These are phyloP conservation scores for Tenthredo livida DNA, from an alignment of 2,888 invertebrate species.

Conservation along the genomic window DNA sequence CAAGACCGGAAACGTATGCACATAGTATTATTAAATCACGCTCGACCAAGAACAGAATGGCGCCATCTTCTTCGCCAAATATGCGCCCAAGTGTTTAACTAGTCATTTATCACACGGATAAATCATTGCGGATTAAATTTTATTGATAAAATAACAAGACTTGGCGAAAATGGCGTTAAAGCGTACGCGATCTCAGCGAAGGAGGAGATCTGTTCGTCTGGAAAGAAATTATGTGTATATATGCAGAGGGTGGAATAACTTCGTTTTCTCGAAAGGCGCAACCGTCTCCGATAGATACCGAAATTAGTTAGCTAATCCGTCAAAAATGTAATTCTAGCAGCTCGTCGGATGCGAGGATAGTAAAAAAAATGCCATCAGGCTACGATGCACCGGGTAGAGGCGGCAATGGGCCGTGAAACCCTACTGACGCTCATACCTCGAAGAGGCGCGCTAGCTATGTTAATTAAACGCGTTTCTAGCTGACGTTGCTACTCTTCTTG, in stretches of 20 bases:
- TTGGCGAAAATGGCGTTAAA: not conserved
- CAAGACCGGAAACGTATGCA: not conserved
- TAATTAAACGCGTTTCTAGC: constrained; percentile 76
- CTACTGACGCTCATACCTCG: constrained; percentile 62
- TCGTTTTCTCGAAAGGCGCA: not conserved
- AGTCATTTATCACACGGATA: not conserved
- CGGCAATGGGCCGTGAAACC: constrained; percentile 72
- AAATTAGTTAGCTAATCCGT: constrained; percentile 66
- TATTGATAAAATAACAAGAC: not conserved
- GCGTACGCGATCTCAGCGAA: not conserved
- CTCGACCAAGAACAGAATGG: not conserved
- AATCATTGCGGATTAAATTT: not conserved
- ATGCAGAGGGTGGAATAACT: not conserved
- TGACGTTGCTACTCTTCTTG: constrained; percentile 52
- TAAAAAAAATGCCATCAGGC: constrained; percentile 45
- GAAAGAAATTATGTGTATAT: not conserved
- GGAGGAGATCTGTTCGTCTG: not conserved
- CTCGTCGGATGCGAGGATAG: constrained; percentile 43
- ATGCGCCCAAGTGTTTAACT: not conserved
- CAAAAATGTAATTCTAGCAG: constrained; percentile 63
- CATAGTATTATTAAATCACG: not conserved
- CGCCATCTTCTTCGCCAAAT: not conserved
- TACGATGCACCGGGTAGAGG: constrained; percentile 46
- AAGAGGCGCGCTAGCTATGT: constrained; percentile 72
- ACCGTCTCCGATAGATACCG: constrained; percentile 53